phyloP scores from a whole-genome alignment of 2,797 vertebrate genomes.

The Graptemys geographica region DNA sequence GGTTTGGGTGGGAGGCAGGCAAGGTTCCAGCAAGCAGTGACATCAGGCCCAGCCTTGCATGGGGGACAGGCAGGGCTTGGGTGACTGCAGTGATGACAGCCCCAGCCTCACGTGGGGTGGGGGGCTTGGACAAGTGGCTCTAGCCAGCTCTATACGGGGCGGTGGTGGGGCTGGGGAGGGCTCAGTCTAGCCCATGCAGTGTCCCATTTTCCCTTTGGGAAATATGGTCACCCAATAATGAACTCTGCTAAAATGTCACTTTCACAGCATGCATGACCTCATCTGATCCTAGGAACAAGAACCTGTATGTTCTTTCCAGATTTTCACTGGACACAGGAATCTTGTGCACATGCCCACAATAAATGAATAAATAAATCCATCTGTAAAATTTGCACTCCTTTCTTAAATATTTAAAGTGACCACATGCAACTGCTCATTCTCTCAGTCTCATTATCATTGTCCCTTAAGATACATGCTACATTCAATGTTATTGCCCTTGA shows the following conservation, averaged over 20 bases:
- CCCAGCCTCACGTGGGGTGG: too few relatives aligned
- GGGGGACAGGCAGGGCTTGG: too few relatives aligned
- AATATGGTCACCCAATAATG: too few relatives aligned
- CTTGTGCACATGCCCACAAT: not conserved
- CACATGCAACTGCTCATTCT: not conserved
- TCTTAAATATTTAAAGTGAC: conserved; percentile 34
- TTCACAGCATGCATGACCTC: not conserved
- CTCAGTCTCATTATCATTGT: not conserved
- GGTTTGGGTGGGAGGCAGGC: too few relatives aligned
- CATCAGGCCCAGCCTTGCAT: too few relatives aligned
- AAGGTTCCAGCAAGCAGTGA: too few relatives aligned
- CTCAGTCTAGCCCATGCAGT: too few relatives aligned
- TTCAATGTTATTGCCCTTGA: not conserved
- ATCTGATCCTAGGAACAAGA: not conserved
- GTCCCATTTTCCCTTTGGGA: too few relatives aligned
- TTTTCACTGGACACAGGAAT: not conserved
- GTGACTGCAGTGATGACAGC: too few relatives aligned
- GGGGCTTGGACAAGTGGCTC: too few relatives aligned
- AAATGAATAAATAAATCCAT: not conserved
- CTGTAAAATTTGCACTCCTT: not conserved
- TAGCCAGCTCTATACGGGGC: too few relatives aligned
- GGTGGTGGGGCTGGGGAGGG: too few relatives aligned
- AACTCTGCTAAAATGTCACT: not conserved
- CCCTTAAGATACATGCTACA: not conserved
- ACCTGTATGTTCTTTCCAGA: not conserved